A percentile compares a stretch with the other conserved stretches of the same genome.
These are phyloP conservation scores for Noctua comes DNA, from an alignment of 2,888 invertebrate genomes.

Conservation along the genomic window DNA sequence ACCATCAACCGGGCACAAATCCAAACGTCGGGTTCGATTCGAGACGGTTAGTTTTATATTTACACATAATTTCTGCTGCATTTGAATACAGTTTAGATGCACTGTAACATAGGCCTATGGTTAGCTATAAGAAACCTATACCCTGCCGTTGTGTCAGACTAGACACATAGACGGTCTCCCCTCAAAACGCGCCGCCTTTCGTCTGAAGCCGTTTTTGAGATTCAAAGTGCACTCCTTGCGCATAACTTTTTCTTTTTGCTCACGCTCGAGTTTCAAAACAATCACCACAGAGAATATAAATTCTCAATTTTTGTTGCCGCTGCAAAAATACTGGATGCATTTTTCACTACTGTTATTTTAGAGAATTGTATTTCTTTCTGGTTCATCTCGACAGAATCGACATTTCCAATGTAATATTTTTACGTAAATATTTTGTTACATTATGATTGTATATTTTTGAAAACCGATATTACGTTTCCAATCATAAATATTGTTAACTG, in stretches of 20 bases:
- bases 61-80: background rate
- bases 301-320: slow-evolving; percentile 41
- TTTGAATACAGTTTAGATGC: background rate
- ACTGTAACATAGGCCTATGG: background rate
- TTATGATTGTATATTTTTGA: background rate
- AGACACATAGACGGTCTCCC: slow-evolving; percentile 28
- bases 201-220: slow-evolving; percentile 58
- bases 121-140: background rate
- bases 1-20: too few relatives aligned
- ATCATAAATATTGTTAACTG: background rate
- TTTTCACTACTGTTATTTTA: slow-evolving; percentile 22
- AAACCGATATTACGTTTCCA: too few relatives aligned
- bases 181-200: slow-evolving; percentile 32
- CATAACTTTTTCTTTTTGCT: slow-evolving; percentile 46
- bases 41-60: too few relatives aligned
- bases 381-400: slow-evolving; percentile 21
- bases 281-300: slow-evolving; percentile 55
- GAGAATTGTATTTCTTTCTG: slow-evolving; percentile 31
- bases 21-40: too few relatives aligned
- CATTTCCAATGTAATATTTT: slow-evolving; percentile 9
- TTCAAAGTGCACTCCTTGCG: slow-evolving; percentile 54
- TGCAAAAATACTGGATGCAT: slow-evolving; percentile 41
- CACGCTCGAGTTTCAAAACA: slow-evolving; percentile 54
- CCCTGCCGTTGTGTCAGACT: slow-evolving; percentile 23
- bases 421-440: slow-evolving; percentile 5